Percentiles rank a stretch among this genome's conserved stretches.
Conservation (phyloP, 2,888 invertebrate species). For the Eupelmus urozonus region DNA sequence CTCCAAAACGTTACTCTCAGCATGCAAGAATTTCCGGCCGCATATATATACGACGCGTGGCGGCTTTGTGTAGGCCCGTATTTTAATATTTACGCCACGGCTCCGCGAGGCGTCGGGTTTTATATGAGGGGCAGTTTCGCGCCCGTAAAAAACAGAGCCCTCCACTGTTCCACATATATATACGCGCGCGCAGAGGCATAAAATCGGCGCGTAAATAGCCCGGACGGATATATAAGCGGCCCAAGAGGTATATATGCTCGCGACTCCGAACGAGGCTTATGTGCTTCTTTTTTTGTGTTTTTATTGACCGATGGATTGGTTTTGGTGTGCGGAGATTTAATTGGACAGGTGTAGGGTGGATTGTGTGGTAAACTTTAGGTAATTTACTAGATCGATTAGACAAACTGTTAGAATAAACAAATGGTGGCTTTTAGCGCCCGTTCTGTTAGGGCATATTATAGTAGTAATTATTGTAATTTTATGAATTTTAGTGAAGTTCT, state of each 20-base stretch:
- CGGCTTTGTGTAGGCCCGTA: background rate
- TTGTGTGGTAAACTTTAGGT: too few relatives aligned
- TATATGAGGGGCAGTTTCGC: slow-evolving; percentile 4
- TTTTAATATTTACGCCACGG: slow-evolving; percentile 32
- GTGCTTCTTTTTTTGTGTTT: background rate
- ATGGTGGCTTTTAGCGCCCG: too few relatives aligned
- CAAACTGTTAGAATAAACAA: too few relatives aligned
- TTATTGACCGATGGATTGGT: too few relatives aligned
- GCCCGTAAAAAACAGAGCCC: slow-evolving; percentile 58
- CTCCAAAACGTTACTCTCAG: too few relatives aligned
- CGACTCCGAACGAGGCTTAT: background rate
- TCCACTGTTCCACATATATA: slow-evolving; percentile 64
- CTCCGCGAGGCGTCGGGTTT: slow-evolving; percentile 18
- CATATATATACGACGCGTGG: too few relatives aligned
- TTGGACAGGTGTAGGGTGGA: too few relatives aligned
- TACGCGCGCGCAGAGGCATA: slow-evolving; percentile 60
- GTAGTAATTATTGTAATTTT: too few relatives aligned
- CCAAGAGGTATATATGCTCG: background rate
- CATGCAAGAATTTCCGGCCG: slow-evolving; percentile 43
- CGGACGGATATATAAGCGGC: slow-evolving; percentile 48
- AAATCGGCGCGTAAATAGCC: slow-evolving; percentile 66
- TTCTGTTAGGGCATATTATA: too few relatives aligned
- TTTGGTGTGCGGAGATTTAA: too few relatives aligned
- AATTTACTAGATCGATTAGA: too few relatives aligned
- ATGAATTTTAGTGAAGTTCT: too few relatives aligned